phyloP scores from a whole-genome alignment of 1,140 invertebrate genomes.

The Euwallacea fornicatus region DNA sequence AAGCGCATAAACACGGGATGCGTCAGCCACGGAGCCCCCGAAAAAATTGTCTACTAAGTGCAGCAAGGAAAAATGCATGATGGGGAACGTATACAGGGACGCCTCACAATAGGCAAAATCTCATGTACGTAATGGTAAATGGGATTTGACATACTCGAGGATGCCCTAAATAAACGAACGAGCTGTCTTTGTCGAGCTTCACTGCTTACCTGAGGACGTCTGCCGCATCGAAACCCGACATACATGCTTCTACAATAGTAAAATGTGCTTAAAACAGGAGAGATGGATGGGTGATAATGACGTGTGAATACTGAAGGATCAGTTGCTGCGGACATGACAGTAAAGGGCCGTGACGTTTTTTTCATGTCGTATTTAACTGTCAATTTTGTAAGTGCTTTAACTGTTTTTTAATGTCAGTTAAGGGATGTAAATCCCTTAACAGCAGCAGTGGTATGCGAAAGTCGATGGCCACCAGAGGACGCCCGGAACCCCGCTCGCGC shows the following conservation, averaged over 20 bases:
- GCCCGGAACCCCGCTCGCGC: conserved; percentile 33
- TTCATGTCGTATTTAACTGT: conserved; percentile 13
- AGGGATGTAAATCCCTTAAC: too few relatives aligned
- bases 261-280: background rate
- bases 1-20: conserved; percentile 41
- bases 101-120: background rate
- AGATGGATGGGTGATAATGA: conserved; percentile 13
- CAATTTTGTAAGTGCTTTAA: conserved; percentile 10
- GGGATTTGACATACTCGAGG: background rate
- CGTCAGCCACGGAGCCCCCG: conserved; percentile 26
- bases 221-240: background rate
- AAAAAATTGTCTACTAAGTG: conserved; percentile 38
- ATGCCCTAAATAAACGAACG: background rate
- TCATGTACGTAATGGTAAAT: background rate
- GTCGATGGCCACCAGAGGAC: conserved; percentile 20
- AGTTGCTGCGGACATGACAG: conserved; percentile 30
- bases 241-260: background rate
- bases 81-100: too few relatives aligned
- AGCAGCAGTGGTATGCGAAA: conserved; percentile 7
- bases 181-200: background rate
- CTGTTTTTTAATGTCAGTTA: too few relatives aligned
- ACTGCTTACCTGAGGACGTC: background rate
- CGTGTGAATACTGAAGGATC: conserved; percentile 46
- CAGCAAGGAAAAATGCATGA: conserved; percentile 42
- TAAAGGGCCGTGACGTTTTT: conserved; percentile 22